These are phyloP conservation scores for Acrocephalus scirpaceus DNA, from an alignment of 2,797 vertebrate species.

Conservation along the genomic window DNA sequence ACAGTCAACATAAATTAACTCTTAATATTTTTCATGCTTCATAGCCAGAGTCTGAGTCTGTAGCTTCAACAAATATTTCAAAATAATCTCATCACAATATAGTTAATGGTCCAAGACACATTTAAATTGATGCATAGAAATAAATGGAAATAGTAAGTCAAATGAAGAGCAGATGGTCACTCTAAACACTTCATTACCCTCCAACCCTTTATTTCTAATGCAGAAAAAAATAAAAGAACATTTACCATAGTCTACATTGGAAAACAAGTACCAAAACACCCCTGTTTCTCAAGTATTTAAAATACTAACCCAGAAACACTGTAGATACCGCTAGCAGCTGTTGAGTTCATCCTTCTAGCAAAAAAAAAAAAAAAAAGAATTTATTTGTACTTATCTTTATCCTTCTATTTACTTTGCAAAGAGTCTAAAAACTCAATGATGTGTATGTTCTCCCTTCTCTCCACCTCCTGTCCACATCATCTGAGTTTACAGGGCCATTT, in stretches of 20 bases:
- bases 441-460: rapidly evolving
- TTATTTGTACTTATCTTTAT: neutral
- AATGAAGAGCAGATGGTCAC: constrained; percentile 57
- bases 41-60: neutral
- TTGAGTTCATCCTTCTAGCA: neutral
- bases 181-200: constrained; percentile 35
- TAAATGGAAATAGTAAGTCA: constrained; percentile 24
- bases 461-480: neutral
- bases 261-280: neutral
- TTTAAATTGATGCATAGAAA: neutral
- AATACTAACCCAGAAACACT: neutral
- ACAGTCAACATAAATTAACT: neutral
- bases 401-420: neutral
- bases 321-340: neutral
- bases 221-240: neutral
- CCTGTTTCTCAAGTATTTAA: neutral
- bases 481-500: neutral
- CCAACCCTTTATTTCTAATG: neutral
- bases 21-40: neutral
- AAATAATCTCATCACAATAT: constrained; percentile 20
- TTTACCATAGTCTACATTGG: neutral
- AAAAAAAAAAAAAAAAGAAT: neutral
- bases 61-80: constrained; percentile 1
- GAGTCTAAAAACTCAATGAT: neutral
- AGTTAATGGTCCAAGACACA: constrained; percentile 27